Conservation (phyloP, 2,113 vertebrate species). For the Glareola pratincola region DNA sequence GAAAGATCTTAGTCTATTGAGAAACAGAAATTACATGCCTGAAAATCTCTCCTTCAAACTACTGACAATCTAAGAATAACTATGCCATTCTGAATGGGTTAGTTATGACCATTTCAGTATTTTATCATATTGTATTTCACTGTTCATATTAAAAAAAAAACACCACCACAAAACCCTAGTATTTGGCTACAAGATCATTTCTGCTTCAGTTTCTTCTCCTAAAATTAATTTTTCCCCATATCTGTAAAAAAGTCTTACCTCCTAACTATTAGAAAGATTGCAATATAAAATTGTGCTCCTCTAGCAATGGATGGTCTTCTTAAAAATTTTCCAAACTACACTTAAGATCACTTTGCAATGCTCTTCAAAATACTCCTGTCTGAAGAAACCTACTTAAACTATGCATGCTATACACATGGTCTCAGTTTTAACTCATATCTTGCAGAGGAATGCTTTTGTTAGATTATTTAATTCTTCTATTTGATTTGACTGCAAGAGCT, state of each 20-base stretch:
- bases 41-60: not conserved
- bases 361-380: not conserved
- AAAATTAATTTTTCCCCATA: accelerated
- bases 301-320: not conserved
- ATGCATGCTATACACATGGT: not conserved
- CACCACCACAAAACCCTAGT: no score
- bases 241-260: not conserved
- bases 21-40: not conserved
- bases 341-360: not conserved
- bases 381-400: not conserved
- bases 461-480: not conserved
- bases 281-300: not conserved
- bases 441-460: not conserved
- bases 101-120: not conserved
- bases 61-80: not conserved
- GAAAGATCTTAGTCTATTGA: not conserved
- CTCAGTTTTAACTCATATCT: not conserved
- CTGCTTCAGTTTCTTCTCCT: not conserved
- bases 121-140: not conserved
- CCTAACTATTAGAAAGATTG: not conserved
- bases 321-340: not conserved
- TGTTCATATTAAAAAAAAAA: not conserved
- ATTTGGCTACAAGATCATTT: not conserved
- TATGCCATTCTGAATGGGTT: not conserved
- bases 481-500: not conserved